Conservation (phyloP, 2,113 vertebrate genomes). For the Actinemys pallida region DNA sequence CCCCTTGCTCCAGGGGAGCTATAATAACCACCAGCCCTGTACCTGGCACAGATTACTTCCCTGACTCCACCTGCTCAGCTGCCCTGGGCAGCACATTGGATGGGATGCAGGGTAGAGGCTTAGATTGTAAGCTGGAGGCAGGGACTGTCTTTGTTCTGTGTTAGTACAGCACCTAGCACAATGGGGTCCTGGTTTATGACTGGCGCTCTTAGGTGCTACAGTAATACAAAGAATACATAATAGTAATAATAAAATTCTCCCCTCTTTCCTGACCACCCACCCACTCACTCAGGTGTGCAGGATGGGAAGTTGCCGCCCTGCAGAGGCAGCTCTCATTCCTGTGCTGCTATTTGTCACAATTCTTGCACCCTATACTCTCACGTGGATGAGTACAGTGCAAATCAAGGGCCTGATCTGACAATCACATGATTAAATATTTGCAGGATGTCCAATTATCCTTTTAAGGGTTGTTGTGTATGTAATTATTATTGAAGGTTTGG, state of each 20-base stretch:
- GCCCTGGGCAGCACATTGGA: neutral
- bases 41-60: neutral
- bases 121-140: neutral
- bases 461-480: neutral
- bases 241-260: neutral
- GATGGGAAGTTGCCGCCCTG: neutral
- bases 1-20: neutral
- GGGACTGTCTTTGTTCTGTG: neutral
- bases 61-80: neutral
- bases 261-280: neutral
- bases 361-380: neutral
- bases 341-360: neutral
- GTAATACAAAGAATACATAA: neutral
- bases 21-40: neutral
- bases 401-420: neutral
- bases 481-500: neutral
- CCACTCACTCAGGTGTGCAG: neutral
- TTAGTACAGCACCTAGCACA: neutral
- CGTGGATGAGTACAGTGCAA: neutral
- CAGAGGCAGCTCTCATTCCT: neutral
- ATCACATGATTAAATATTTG: neutral
- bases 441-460: neutral
- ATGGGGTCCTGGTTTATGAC: neutral
- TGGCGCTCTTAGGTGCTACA: neutral
- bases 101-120: neutral